These are phyloP conservation scores for Hippolais icterina DNA, from an alignment of 2,113 vertebrate genomes.

Conservation along the genomic window DNA sequence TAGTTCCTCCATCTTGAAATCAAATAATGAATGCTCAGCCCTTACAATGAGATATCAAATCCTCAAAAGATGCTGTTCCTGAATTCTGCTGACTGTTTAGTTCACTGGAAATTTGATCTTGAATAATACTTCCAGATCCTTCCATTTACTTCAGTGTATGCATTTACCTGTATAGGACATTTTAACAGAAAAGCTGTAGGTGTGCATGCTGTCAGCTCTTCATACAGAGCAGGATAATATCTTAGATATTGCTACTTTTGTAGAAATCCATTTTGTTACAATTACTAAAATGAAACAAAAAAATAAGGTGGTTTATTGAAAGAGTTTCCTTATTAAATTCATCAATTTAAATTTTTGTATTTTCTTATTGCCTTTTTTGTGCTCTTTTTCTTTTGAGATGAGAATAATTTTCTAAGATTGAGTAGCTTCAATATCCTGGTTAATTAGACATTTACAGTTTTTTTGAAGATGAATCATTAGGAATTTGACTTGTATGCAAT, in stretches of 20 bases:
- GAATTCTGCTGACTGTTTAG: neutral
- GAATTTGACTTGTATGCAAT: neutral
- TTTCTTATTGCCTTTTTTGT: neutral
- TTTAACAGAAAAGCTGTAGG: neutral
- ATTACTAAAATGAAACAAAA: conserved; percentile 1
- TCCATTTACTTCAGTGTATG: neutral
- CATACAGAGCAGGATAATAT: neutral
- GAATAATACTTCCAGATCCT: neutral
- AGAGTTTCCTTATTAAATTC: neutral
- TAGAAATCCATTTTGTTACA: neutral
- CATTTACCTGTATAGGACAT: neutral
- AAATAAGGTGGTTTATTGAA: neutral
- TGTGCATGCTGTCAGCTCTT: neutral
- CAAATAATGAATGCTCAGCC: neutral
- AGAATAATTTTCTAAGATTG: neutral
- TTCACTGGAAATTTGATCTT: neutral
- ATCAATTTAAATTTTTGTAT: neutral
- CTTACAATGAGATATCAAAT: neutral
- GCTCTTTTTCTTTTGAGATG: neutral
- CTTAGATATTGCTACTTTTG: neutral
- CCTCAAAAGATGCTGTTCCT: neutral
- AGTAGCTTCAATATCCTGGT: neutral
- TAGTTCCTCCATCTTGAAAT: neutral
- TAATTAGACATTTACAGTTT: neutral
- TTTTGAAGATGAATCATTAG: conserved; percentile 9